Conservation (phyloP, 2,888 invertebrate species). For the Pedicia rivosa region DNA sequence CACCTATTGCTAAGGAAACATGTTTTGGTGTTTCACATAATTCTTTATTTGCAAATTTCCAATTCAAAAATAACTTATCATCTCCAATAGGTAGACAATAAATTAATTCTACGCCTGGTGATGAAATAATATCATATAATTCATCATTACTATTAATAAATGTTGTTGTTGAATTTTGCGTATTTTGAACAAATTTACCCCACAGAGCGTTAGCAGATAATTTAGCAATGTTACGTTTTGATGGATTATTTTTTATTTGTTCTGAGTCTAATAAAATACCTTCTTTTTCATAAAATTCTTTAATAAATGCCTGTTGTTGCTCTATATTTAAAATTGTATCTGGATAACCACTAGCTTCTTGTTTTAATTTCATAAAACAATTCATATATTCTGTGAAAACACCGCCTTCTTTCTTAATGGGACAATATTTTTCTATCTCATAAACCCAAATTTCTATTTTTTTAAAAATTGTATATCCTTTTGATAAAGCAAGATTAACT, state of each 20-base stretch:
- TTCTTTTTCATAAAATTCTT: slow-evolving; percentile 13
- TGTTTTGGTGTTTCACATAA: no score
- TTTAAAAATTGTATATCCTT: slow-evolving; percentile 16
- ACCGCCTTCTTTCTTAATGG: slow-evolving; percentile 8
- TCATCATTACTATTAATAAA: slow-evolving; percentile 11
- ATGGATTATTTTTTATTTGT: slow-evolving; percentile 14
- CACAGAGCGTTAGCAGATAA: slow-evolving; percentile 18
- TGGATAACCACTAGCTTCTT: slow-evolving; percentile 16
- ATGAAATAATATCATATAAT: slow-evolving; percentile 4
- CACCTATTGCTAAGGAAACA: no score
- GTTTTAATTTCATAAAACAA: slow-evolving; percentile 16
- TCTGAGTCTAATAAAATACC: slow-evolving; percentile 13
- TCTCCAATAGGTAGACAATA: no score
- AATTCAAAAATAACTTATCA: no score
- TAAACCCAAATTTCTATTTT: slow-evolving; percentile 20
- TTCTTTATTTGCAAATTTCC: no score
- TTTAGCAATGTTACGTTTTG: slow-evolving; percentile 16
- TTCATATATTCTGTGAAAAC: slow-evolving; percentile 17
- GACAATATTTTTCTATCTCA: slow-evolving; percentile 12
- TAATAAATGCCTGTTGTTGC: slow-evolving; percentile 13
- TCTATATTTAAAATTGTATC: slow-evolving; percentile 8
- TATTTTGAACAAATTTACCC: slow-evolving; percentile 18
- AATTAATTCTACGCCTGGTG: background rate
- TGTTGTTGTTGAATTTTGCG: slow-evolving; percentile 13
- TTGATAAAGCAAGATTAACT: slow-evolving; percentile 16